phyloP scores from a whole-genome alignment of 2,888 invertebrate genomes.

The Hemistola chrysoprasaria region DNA sequence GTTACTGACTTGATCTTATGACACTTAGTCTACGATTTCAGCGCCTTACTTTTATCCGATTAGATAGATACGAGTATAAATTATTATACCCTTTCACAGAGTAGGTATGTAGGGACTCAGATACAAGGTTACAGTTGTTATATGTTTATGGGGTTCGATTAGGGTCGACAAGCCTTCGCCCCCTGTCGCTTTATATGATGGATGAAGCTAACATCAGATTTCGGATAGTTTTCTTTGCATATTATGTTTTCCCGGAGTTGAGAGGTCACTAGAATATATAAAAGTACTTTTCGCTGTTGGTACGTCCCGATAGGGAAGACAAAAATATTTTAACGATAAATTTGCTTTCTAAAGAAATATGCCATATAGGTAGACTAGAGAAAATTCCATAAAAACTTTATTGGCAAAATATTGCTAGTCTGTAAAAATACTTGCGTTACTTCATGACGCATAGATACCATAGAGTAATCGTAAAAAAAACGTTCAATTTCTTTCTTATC shows the following conservation, averaged over 20 bases:
- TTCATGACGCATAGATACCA: too few relatives aligned
- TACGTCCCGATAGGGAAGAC: too few relatives aligned
- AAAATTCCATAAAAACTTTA: too few relatives aligned
- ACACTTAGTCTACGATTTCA: too few relatives aligned
- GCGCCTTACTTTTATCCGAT: neutral
- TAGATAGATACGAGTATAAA: constrained; percentile 1
- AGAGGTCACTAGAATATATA: constrained; percentile 38
- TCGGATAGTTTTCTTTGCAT: constrained; percentile 67
- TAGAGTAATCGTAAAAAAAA: too few relatives aligned
- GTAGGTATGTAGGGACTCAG: constrained; percentile 26
- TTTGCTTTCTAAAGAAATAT: too few relatives aligned
- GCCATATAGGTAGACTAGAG: too few relatives aligned
- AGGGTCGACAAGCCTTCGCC: constrained; percentile 75
- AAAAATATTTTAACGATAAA: too few relatives aligned
- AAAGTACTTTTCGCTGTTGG: constrained; percentile 1
- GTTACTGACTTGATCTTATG: too few relatives aligned
- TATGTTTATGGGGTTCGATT: constrained; percentile 68
- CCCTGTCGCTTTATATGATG: constrained; percentile 70
- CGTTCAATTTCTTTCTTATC: too few relatives aligned
- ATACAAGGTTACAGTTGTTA: constrained; percentile 34
- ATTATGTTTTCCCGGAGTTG: constrained; percentile 47
- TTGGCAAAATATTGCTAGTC: too few relatives aligned
- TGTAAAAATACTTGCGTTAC: too few relatives aligned
- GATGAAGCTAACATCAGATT: constrained; percentile 71
- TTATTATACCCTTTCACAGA: constrained; percentile 5